Evolutionary conservation across 2,113 vertebrate species (phyloP).

Genomic region (Cnemophilus loriae): DNA sequence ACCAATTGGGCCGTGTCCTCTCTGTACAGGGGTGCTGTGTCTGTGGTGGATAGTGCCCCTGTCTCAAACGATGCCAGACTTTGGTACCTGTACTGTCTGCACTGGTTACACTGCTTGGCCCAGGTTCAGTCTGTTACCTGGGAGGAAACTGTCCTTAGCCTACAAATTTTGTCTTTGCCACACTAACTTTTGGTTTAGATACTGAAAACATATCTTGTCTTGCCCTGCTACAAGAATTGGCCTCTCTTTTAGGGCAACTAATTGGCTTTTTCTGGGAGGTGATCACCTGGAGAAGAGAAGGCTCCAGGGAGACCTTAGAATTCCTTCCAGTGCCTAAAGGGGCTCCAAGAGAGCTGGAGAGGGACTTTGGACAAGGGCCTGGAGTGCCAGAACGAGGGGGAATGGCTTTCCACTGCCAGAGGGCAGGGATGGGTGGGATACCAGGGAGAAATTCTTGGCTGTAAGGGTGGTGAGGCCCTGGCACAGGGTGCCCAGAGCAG

Average conservation of each 20-base stretch:
- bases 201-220: background rate
- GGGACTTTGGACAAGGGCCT: background rate
- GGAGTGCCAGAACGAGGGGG: fast-evolving
- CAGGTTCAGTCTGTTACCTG: background rate
- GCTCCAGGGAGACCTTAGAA: background rate
- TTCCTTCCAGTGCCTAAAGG: background rate
- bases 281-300: background rate
- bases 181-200: background rate
- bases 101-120: background rate
- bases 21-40: background rate
- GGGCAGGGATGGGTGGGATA: background rate
- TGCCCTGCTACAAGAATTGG: background rate
- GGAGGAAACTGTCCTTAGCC: background rate
- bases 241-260: background rate
- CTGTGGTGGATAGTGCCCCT: background rate
- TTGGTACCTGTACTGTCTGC: background rate
- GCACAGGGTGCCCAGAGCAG: background rate
- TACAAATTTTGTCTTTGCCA: background rate
- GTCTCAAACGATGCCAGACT: background rate
- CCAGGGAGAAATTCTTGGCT: background rate
- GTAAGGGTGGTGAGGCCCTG: background rate
- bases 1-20: fast-evolving
- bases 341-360: background rate
- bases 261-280: background rate
- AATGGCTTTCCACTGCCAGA: background rate